These are phyloP conservation scores for Melipona bicolor DNA, from an alignment of 2,888 invertebrate genomes.

Conservation along the genomic window DNA sequence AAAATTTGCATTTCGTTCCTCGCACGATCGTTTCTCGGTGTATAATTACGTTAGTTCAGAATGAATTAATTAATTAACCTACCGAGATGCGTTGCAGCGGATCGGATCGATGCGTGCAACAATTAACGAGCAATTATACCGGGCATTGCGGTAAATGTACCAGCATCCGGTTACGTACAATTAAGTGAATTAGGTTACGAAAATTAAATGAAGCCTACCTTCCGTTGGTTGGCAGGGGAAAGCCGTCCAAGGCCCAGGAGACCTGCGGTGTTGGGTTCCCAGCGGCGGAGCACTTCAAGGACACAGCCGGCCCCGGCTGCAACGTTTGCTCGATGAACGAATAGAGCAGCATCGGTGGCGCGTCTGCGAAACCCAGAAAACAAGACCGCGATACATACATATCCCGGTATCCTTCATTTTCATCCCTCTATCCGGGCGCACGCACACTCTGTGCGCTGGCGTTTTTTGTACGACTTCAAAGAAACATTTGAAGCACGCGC, in stretches of 20 bases:
- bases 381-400: conserved; percentile 4
- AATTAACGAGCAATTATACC: conserved; percentile 1
- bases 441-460: conserved; percentile 5
- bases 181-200: conserved; percentile 10
- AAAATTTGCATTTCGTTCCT: not conserved
- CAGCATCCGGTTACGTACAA: not conserved
- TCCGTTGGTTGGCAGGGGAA: conserved; percentile 87
- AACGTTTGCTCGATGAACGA: conserved; percentile 92
- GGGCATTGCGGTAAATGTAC: not conserved
- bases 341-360: conserved; percentile 90
- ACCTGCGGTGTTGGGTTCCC: conserved; percentile 92
- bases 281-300: conserved; percentile 90
- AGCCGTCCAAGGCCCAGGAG: conserved; percentile 91
- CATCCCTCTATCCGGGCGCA: not conserved
- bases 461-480: conserved; percentile 41
- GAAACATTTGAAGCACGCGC: conserved; percentile 33
- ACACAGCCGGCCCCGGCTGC: conserved; percentile 91
- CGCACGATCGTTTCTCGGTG: not conserved
- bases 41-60: not conserved
- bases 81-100: not conserved
- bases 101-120: not conserved
- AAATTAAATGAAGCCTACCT: conserved; percentile 78
- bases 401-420: conserved; percentile 11
- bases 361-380: conserved; percentile 85
- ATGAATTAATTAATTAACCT: not conserved